Evolutionary conservation across 2,797 vertebrate species (phyloP).

Genomic region (Muraenolepis orangiensis): DNA sequence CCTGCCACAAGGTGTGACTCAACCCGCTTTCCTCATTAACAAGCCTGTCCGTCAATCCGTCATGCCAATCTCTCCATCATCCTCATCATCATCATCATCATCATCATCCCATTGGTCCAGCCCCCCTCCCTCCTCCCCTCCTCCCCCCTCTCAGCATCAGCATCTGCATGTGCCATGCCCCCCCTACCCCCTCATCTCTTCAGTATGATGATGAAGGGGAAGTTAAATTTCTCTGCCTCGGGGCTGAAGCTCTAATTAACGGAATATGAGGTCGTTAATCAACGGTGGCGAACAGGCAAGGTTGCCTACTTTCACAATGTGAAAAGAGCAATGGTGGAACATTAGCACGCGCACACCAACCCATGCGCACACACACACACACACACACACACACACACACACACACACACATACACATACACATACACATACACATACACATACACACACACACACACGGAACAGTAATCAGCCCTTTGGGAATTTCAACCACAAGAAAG

Average conservation of each 20-base stretch:
- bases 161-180: slow-evolving; percentile 16
- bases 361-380: no score
- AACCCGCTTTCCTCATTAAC: slow-evolving; percentile 37
- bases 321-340: slow-evolving; percentile 60
- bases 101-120: not conserved
- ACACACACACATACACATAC: no score
- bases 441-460: not conserved
- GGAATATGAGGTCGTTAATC: slow-evolving; percentile 97
- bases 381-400: no score
- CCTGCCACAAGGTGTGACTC: slow-evolving; percentile 88
- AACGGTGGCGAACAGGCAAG: slow-evolving; percentile 80
- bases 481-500: slow-evolving; percentile 27
- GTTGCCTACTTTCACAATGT: slow-evolving; percentile 72
- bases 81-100: not conserved
- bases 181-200: slow-evolving; percentile 78
- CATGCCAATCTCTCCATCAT: not conserved
- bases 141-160: slow-evolving; percentile 2
- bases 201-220: slow-evolving; percentile 81
- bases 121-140: slow-evolving; percentile 14
- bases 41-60: slow-evolving; percentile 61
- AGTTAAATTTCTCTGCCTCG: slow-evolving; percentile 83
- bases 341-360: slow-evolving; percentile 36
- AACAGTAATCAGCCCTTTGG: slow-evolving; percentile 18
- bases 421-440: not conserved
- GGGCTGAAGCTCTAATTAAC: slow-evolving; percentile 86